phyloP scores from a whole-genome alignment of 2,888 invertebrate species.

The Tineola bisselliella region DNA sequence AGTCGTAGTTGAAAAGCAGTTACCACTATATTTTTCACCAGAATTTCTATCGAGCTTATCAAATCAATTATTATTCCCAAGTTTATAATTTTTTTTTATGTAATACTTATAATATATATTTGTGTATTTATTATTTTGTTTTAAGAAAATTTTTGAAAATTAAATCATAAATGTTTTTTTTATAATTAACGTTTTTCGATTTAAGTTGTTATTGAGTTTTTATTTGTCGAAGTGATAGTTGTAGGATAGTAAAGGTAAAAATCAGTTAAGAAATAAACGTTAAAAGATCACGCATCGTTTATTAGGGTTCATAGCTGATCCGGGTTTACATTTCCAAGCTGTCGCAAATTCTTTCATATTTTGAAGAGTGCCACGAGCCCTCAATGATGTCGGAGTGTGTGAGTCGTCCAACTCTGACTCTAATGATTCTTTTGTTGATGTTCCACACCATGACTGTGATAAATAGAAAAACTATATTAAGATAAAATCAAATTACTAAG shows the following conservation, averaged over 20 bases:
- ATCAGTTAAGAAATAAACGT: not conserved
- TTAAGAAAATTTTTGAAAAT: not conserved
- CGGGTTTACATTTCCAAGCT: constrained; percentile 65
- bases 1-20: constrained; percentile 31
- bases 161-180: not conserved
- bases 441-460: constrained; percentile 85
- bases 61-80: not conserved
- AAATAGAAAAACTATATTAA: constrained; percentile 14
- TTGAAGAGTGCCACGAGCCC: constrained; percentile 74
- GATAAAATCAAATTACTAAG: not conserved
- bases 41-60: not conserved
- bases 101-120: not conserved
- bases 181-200: no score
- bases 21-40: constrained; percentile 16
- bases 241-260: no score
- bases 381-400: constrained; percentile 77
- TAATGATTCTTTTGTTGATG: constrained; percentile 71
- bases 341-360: constrained; percentile 79
- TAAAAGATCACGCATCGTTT: constrained; percentile 56
- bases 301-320: constrained; percentile 64
- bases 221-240: no score
- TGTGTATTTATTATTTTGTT: no score
- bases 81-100: not conserved
- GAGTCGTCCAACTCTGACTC: constrained; percentile 74
- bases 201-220: no score